Evolutionary conservation across 2,888 invertebrate species (phyloP).

Genomic region (Meganola albula): DNA sequence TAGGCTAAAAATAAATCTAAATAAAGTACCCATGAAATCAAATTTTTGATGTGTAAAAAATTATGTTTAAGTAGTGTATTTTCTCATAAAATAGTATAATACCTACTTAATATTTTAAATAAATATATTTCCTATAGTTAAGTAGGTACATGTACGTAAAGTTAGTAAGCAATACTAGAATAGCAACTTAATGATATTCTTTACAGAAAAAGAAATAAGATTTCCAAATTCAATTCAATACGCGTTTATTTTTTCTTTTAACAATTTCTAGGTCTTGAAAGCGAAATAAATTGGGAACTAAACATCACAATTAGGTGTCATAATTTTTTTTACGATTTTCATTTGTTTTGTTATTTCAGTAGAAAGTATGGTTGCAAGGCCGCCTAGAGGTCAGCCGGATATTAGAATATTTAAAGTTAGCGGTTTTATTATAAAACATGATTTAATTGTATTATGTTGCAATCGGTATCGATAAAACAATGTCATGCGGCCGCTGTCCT

Average conservation of each 20-base stretch:
- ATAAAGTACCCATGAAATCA: too few relatives aligned
- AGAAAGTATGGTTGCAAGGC: conserved; percentile 62
- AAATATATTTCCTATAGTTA: too few relatives aligned
- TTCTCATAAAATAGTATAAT: too few relatives aligned
- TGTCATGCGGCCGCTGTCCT: conserved; percentile 15
- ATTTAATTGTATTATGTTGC: conserved; percentile 22
- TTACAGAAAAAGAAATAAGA: background rate
- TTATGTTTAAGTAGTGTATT: too few relatives aligned
- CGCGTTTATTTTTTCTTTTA: background rate
- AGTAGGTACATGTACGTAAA: too few relatives aligned
- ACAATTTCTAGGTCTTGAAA: background rate
- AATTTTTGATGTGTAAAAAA: too few relatives aligned
- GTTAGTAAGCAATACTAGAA: too few relatives aligned
- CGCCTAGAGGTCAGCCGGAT: conserved; percentile 61
- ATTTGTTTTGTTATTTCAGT: conserved; percentile 15
- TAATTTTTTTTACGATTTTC: conserved; percentile 15
- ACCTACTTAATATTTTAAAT: too few relatives aligned
- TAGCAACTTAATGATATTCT: too few relatives aligned
- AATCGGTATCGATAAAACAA: conserved; percentile 12
- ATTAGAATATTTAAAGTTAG: conserved; percentile 27
- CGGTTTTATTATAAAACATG: conserved; percentile 25
- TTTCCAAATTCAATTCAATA: too few relatives aligned
- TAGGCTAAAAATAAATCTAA: too few relatives aligned
- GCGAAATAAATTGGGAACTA: conserved; percentile 1
- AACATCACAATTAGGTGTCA: conserved; percentile 10